A percentile compares a stretch with the other conserved stretches of the same genome.
Conservation (phyloP, 2,797 vertebrate genomes). For the Poecilia picta region DNA sequence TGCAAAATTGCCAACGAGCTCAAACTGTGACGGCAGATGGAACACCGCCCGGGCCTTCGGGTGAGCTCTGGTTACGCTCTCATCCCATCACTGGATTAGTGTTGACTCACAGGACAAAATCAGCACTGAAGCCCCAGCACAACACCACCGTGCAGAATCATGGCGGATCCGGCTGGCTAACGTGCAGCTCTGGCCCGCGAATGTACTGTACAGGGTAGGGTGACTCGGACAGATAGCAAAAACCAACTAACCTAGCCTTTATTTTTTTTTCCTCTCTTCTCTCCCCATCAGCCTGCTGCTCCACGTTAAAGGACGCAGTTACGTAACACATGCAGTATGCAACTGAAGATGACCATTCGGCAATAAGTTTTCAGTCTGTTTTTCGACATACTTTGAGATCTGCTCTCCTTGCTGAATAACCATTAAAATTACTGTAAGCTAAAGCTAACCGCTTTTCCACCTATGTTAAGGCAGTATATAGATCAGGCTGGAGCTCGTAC, state of each 20-base stretch:
- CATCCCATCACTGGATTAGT: conserved; percentile 77
- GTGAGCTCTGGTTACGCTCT: conserved; percentile 63
- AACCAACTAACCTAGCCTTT: conserved; percentile 38
- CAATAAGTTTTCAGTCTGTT: conserved; percentile 93
- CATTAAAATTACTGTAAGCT: conserved; percentile 83
- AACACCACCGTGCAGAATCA: conserved; percentile 59
- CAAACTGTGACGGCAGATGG: conserved; percentile 88
- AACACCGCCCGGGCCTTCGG: conserved; percentile 46
- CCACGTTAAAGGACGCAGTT: conserved; percentile 65
- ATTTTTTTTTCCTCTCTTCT: conserved; percentile 53
- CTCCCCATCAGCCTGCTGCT: conserved; percentile 56
- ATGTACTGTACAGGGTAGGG: conserved; percentile 80
- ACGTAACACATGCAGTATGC: conserved; percentile 81
- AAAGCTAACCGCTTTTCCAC: conserved; percentile 82
- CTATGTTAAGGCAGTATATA: conserved; percentile 93
- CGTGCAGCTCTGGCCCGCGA: conserved; percentile 75
- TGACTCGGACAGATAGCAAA: conserved; percentile 65
- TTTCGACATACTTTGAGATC: conserved; percentile 82
- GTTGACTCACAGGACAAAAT: conserved; percentile 64
- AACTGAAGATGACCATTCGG: conserved; percentile 85
- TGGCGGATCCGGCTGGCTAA: conserved; percentile 71
- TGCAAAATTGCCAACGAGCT: conserved; percentile 99
- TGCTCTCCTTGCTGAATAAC: conserved; percentile 84
- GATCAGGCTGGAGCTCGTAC: conserved; percentile 80
- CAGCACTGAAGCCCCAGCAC: conserved; percentile 70